A percentile compares a stretch with the other conserved stretches of the same genome.
These are phyloP conservation scores for Pseudanteris insignis DNA, from an alignment of 2,888 invertebrate species.

Conservation along the genomic window DNA sequence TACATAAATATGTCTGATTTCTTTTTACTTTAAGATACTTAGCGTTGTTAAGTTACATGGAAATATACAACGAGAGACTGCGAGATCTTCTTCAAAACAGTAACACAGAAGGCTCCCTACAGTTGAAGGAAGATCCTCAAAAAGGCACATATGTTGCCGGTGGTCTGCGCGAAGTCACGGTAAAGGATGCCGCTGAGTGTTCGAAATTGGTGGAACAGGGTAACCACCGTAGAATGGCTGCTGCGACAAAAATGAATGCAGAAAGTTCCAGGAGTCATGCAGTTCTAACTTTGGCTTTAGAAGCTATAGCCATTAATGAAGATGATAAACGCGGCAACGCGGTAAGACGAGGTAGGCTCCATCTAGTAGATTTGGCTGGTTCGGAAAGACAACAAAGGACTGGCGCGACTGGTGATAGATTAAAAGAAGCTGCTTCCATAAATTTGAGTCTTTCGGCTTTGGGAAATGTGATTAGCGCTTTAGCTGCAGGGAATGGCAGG, in stretches of 20 bases:
- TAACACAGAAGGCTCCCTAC: conserved; percentile 63
- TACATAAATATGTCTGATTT: too few relatives aligned
- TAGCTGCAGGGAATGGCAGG: conserved; percentile 79
- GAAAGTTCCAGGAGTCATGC: conserved; percentile 87
- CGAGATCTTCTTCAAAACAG: conserved; percentile 73
- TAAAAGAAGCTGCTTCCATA: conserved; percentile 90
- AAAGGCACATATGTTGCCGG: conserved; percentile 75
- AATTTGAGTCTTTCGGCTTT: conserved; percentile 87
- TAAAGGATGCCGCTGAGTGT: conserved; percentile 82
- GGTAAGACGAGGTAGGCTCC: conserved; percentile 79
- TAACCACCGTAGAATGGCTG: conserved; percentile 82
- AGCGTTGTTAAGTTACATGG: conserved; percentile 81
- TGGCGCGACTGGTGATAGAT: conserved; percentile 84
- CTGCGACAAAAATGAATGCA: conserved; percentile 89
- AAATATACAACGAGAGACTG: conserved; percentile 87
- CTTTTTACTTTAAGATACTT: conserved; percentile 71
- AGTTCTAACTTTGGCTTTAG: conserved; percentile 85
- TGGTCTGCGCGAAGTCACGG: conserved; percentile 67
- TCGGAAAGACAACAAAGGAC: conserved; percentile 85
- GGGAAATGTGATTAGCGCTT: conserved; percentile 88
- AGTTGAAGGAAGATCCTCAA: conserved; percentile 64
- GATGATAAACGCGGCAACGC: conserved; percentile 61
- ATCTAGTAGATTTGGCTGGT: conserved; percentile 89
- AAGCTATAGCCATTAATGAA: conserved; percentile 74
- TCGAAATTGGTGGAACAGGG: conserved; percentile 79